Conservation (phyloP, 2,113 vertebrate species). For the Nerophis lumbriciformis region DNA sequence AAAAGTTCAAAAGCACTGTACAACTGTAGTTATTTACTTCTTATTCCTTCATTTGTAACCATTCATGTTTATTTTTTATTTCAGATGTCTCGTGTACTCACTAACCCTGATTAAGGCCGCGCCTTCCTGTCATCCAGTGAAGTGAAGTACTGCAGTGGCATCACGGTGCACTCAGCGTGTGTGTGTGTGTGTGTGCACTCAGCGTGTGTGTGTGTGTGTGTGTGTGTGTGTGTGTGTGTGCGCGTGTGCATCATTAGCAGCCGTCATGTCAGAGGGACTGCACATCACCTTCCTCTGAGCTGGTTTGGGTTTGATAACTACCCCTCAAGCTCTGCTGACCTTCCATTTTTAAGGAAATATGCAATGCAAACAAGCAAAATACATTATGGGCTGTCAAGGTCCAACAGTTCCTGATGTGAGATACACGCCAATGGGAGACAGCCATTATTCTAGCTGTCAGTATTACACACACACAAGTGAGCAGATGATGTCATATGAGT, state of each 20-base stretch:
- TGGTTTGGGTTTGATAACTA: slow-evolving; percentile 55
- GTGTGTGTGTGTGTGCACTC: slow-evolving; percentile 3
- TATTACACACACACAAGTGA: slow-evolving; percentile 75
- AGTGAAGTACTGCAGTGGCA: background rate
- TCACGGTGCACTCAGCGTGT: background rate
- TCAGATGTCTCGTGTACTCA: background rate
- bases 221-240: background rate
- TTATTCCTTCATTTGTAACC: background rate
- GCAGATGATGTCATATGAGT: slow-evolving; percentile 74
- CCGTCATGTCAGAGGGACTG: slow-evolving; percentile 3
- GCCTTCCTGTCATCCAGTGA: slow-evolving; percentile 1
- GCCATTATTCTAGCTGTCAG: slow-evolving; percentile 83
- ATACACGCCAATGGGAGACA: slow-evolving; percentile 75
- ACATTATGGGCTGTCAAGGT: slow-evolving; percentile 72
- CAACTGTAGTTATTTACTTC: too few species aligned
- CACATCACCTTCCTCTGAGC: slow-evolving; percentile 10
- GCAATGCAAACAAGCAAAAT: slow-evolving; percentile 76
- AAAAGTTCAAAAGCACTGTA: too few species aligned
- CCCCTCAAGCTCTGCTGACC: slow-evolving; percentile 56
- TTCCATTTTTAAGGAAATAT: slow-evolving; percentile 51
- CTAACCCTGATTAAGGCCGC: background rate
- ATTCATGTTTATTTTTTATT: background rate
- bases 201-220: background rate
- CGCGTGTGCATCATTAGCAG: slow-evolving; percentile 22
- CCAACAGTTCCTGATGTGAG: slow-evolving; percentile 63